A percentile compares a stretch with the other conserved stretches of the same genome.
Conservation (phyloP, 2,797 vertebrate genomes). For the Margarornis squamiger region DNA sequence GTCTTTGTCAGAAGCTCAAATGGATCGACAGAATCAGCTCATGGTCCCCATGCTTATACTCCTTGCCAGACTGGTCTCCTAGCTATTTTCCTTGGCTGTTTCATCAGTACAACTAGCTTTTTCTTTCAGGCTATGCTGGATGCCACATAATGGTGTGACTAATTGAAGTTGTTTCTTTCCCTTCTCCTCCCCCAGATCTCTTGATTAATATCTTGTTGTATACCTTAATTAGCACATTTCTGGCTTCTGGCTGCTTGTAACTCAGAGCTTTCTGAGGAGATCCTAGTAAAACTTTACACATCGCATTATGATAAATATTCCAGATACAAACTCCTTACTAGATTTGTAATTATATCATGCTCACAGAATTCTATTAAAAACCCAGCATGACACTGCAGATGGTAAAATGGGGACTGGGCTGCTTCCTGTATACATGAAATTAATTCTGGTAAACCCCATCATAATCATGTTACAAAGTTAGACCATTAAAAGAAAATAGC, state of each 20-base stretch:
- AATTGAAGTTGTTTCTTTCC: conserved; percentile 48
- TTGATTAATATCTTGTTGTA: conserved; percentile 59
- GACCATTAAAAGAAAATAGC: conserved; percentile 20
- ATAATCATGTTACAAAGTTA: not conserved
- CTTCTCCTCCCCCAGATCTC: conserved; percentile 15
- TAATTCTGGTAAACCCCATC: conserved; percentile 40
- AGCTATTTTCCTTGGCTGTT: conserved; percentile 8
- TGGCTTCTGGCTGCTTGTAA: conserved; percentile 39
- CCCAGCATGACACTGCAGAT: conserved; percentile 6
- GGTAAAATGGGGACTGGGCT: conserved; percentile 33
- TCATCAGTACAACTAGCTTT: conserved; percentile 17
- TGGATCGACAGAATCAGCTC: not conserved
- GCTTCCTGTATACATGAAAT: not conserved
- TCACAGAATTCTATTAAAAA: conserved; percentile 52
- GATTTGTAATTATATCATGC: conserved; percentile 39
- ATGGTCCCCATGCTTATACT: not conserved
- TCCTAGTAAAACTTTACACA: conserved; percentile 32
- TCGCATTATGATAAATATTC: conserved; percentile 9
- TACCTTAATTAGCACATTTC: conserved; percentile 49
- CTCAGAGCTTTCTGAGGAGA: conserved; percentile 24
- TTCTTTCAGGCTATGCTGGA: conserved; percentile 52
- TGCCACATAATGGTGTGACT: conserved; percentile 49
- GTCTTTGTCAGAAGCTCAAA: not conserved
- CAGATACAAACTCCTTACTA: not conserved
- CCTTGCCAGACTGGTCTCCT: not conserved